A percentile compares a stretch with the other conserved stretches of the same genome.
Conservation (phyloP, 2,797 vertebrate genomes). For the Sebastes kiyomatsui region DNA sequence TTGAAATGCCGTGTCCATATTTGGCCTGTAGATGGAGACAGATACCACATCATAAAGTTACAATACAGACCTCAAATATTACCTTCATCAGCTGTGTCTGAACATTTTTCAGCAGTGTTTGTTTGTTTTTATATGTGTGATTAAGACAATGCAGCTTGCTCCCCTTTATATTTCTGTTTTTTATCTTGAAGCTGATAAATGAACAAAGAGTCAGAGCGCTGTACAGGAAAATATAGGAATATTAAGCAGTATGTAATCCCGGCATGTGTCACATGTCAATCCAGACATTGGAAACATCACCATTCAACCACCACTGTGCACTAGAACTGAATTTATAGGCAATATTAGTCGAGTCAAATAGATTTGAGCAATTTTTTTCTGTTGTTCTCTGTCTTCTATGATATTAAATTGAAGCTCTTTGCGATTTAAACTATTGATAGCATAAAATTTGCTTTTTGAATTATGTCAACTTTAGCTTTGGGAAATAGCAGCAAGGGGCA, state of each 20-base stretch:
- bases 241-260: not conserved
- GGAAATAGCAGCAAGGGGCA: not conserved
- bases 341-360: too few relatives aligned
- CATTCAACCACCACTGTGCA: not conserved
- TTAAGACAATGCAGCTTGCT: not conserved
- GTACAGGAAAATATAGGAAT: too few relatives aligned
- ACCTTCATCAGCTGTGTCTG: not conserved
- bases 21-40: constrained; percentile 72
- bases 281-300: not conserved
- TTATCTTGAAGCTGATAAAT: not conserved
- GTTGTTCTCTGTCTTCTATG: not conserved
- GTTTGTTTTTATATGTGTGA: not conserved
- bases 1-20: not conserved
- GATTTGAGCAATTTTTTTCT: not conserved
- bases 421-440: not conserved
- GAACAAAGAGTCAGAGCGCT: not conserved
- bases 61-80: not conserved
- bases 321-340: not conserved
- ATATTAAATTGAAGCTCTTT: not conserved
- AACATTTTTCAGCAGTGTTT: not conserved
- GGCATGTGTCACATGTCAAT: not conserved
- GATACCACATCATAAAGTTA: constrained; percentile 18
- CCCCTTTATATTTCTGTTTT: not conserved
- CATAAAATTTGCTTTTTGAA: not conserved
- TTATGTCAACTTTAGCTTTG: not conserved